These are phyloP conservation scores for Vanessa cardui DNA, from an alignment of 2,888 invertebrate genomes.

Conservation along the genomic window DNA sequence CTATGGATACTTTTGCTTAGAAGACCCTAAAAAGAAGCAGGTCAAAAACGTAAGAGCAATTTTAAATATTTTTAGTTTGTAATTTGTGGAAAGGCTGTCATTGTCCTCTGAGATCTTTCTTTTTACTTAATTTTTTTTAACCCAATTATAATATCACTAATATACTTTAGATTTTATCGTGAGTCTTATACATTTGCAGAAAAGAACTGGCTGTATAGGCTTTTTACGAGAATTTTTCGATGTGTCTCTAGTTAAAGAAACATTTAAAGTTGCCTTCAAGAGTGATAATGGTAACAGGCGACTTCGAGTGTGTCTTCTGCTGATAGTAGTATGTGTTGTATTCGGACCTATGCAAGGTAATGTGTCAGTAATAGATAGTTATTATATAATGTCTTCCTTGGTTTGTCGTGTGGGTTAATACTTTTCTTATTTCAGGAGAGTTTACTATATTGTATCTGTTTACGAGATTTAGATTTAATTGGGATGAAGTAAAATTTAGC, in stretches of 20 bases:
- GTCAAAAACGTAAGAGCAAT: slow-evolving; percentile 52
- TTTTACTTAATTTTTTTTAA: background rate
- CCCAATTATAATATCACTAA: background rate
- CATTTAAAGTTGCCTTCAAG: slow-evolving; percentile 90
- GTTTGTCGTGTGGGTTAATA: background rate
- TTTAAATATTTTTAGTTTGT: too few species aligned
- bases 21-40: slow-evolving; percentile 81
- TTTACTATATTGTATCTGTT: slow-evolving; percentile 81
- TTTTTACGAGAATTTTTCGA: slow-evolving; percentile 88
- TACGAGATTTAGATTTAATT: slow-evolving; percentile 80
- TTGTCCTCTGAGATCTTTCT: too few species aligned
- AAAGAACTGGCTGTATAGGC: slow-evolving; percentile 47
- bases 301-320: slow-evolving; percentile 87
- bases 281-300: slow-evolving; percentile 87
- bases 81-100: too few species aligned
- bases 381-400: slow-evolving; percentile 16
- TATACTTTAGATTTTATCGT: background rate
- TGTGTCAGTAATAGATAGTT: slow-evolving; percentile 39
- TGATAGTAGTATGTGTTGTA: slow-evolving; percentile 91
- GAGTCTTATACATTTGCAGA: slow-evolving; percentile 46
- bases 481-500: slow-evolving; percentile 83
- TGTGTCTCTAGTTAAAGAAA: slow-evolving; percentile 87
- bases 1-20: slow-evolving; percentile 87
- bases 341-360: slow-evolving; percentile 92
- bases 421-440: slow-evolving; percentile 73